Conservation (phyloP, 2,888 invertebrate genomes). For the Tinea pellionella region DNA sequence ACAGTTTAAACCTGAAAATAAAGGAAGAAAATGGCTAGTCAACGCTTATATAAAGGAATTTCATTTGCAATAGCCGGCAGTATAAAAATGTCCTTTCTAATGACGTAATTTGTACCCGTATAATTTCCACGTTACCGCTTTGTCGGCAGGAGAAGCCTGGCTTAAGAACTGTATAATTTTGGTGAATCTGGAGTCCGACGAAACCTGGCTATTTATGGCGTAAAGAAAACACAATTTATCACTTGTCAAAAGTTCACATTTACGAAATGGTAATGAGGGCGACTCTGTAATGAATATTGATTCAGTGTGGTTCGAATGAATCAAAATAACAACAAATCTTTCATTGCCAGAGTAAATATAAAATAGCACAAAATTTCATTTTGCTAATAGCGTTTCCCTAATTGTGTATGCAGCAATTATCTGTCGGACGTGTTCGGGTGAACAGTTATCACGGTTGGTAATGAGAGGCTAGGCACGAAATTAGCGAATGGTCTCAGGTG, state of each 20-base stretch:
- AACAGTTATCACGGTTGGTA: slow-evolving; percentile 33
- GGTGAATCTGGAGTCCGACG: slow-evolving; percentile 21
- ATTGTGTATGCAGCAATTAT: slow-evolving; percentile 51
- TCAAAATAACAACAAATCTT: background rate
- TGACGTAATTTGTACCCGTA: slow-evolving; percentile 52
- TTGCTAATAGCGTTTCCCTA: slow-evolving; percentile 40
- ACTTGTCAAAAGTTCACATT: slow-evolving; percentile 30
- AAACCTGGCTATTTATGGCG: slow-evolving; percentile 13
- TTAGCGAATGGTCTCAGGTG: slow-evolving; percentile 35
- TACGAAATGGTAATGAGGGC: slow-evolving; percentile 17
- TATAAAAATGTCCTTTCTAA: slow-evolving; percentile 40
- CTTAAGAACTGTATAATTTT: slow-evolving; percentile 28
- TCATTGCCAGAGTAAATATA: slow-evolving; percentile 10
- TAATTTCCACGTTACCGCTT: slow-evolving; percentile 45
- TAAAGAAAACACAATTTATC: slow-evolving; percentile 11
- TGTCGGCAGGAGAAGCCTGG: slow-evolving; percentile 25
- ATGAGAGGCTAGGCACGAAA: slow-evolving; percentile 27
- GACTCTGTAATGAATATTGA: no score
- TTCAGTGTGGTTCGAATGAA: background rate
- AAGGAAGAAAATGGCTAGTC: background rate
- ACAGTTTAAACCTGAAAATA: no score
- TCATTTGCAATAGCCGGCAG: slow-evolving; percentile 26
- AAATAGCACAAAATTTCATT: slow-evolving; percentile 31
- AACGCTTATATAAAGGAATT: slow-evolving; percentile 20
- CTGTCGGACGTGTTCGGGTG: slow-evolving; percentile 32